phyloP scores from a whole-genome alignment of 2,888 invertebrate genomes.

The Leucophenga maculata region DNA sequence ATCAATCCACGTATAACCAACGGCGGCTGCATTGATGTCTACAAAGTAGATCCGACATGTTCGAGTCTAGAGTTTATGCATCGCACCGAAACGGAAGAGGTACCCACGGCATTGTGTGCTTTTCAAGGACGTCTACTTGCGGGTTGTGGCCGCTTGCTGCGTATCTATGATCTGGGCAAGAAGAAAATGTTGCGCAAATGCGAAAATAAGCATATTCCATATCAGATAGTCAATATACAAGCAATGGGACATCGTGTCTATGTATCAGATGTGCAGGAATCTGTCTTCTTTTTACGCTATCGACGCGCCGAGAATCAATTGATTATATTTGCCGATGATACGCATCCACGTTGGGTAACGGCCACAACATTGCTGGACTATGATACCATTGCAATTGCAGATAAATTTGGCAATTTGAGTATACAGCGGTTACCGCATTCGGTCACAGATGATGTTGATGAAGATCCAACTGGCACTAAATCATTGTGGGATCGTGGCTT shows the following conservation, averaged over 20 bases:
- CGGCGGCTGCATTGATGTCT: constrained; percentile 90
- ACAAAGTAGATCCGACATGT: constrained; percentile 80
- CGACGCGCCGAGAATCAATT: constrained; percentile 96
- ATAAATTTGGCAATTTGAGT: constrained; percentile 97
- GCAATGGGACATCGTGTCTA: constrained; percentile 95
- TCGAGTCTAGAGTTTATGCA: constrained; percentile 92
- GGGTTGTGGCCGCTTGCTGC: constrained; percentile 91
- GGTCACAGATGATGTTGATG: constrained; percentile 97
- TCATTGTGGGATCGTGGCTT: constrained; percentile 96
- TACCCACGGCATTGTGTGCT: constrained; percentile 89
- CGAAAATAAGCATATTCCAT: constrained; percentile 97
- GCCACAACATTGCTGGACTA: constrained; percentile 94
- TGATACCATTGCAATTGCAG: constrained; percentile 95
- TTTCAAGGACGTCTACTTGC: constrained; percentile 94
- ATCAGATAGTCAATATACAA: constrained; percentile 93
- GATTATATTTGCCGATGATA: constrained; percentile 98
- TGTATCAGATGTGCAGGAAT: constrained; percentile 97
- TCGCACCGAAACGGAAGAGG: constrained; percentile 93
- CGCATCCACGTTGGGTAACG: constrained; percentile 96
- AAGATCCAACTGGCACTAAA: constrained; percentile 99
- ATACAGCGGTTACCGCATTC: constrained; percentile 92
- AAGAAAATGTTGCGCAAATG: constrained; percentile 97
- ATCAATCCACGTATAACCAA: constrained; percentile 88
- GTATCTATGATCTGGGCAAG: constrained; percentile 96
- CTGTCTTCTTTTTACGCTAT: constrained; percentile 95